Percentiles rank a stretch among this genome's conserved stretches.
Evolutionary conservation across 2,888 invertebrate species (phyloP).

Genomic region (Seladonia tumulorum): DNA sequence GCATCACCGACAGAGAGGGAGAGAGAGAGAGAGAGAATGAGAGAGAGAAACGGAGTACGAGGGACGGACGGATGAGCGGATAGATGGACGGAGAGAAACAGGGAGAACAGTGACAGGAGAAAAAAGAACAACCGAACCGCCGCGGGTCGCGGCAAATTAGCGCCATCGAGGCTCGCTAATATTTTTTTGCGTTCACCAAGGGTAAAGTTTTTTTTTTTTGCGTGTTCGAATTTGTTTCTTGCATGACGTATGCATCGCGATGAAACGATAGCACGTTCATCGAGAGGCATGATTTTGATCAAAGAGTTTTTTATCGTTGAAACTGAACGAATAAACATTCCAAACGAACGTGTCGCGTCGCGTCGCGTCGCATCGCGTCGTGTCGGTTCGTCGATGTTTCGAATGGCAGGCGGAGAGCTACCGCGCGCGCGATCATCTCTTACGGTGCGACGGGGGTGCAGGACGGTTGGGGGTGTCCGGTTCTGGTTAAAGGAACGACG

Average conservation of each 20-base stretch:
- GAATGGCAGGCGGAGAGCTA: background rate
- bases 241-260: conserved; percentile 54
- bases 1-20: conserved; percentile 30
- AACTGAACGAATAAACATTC: conserved; percentile 52
- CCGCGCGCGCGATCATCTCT: background rate
- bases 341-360: conserved; percentile 27
- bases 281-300: conserved; percentile 61
- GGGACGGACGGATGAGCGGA: conserved; percentile 21
- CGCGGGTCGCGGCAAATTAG: conserved; percentile 75
- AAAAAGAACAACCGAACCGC: conserved; percentile 59
- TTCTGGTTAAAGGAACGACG: background rate
- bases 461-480: background rate
- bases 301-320: conserved; percentile 54
- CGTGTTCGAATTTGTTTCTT: conserved; percentile 64
- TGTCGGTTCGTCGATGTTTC: background rate
- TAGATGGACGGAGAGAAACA: conserved; percentile 32
- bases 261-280: conserved; percentile 55
- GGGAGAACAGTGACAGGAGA: conserved; percentile 31
- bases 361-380: background rate
- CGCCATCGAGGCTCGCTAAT: conserved; percentile 74
- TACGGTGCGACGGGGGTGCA: background rate
- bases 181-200: conserved; percentile 67
- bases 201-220: conserved; percentile 37
- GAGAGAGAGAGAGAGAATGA: conserved; percentile 19
- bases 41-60: conserved; percentile 29